Conservation (phyloP, 2,888 invertebrate genomes). For the Cabera pusaria region DNA sequence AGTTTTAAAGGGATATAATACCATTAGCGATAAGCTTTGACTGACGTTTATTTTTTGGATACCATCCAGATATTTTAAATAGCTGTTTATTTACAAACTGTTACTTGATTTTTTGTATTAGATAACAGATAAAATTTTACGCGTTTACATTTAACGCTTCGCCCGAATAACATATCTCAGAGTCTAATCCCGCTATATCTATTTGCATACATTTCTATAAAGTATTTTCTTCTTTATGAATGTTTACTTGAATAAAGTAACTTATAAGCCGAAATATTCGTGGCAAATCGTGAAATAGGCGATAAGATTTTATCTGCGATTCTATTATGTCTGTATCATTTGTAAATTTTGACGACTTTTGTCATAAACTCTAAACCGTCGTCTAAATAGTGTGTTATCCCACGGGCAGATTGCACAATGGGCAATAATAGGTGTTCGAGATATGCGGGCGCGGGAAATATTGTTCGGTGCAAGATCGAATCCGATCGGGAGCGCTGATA, state of each 20-base stretch:
- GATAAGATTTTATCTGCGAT: constrained; percentile 20
- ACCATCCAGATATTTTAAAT: constrained; percentile 31
- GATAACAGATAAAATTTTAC: constrained; percentile 24
- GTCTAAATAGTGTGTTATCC: constrained; percentile 36
- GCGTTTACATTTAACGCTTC: constrained; percentile 15
- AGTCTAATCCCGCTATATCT: constrained; percentile 16
- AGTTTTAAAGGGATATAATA: constrained; percentile 47
- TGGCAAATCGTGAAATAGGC: constrained; percentile 15
- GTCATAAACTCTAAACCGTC: constrained; percentile 18
- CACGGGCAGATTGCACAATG: constrained; percentile 34
- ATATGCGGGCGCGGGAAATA: constrained; percentile 48
- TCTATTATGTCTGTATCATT: constrained; percentile 12
- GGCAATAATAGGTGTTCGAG: constrained; percentile 37
- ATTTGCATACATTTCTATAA: constrained; percentile 17
- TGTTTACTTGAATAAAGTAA: constrained; percentile 19
- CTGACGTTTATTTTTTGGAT: constrained; percentile 40
- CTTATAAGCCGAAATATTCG: constrained; percentile 13
- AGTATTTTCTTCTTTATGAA: constrained; percentile 18
- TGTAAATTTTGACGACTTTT: constrained; percentile 14
- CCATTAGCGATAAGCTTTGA: constrained; percentile 45
- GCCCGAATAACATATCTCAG: constrained; percentile 19
- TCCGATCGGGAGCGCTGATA: constrained; percentile 37
- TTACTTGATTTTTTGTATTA: constrained; percentile 22
- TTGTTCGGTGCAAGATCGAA: constrained; percentile 37
- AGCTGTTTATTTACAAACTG: constrained; percentile 33